Evolutionary conservation across 1,140 invertebrate genomes (phyloP).

Genomic region (Leptestheria dahalacensis): DNA sequence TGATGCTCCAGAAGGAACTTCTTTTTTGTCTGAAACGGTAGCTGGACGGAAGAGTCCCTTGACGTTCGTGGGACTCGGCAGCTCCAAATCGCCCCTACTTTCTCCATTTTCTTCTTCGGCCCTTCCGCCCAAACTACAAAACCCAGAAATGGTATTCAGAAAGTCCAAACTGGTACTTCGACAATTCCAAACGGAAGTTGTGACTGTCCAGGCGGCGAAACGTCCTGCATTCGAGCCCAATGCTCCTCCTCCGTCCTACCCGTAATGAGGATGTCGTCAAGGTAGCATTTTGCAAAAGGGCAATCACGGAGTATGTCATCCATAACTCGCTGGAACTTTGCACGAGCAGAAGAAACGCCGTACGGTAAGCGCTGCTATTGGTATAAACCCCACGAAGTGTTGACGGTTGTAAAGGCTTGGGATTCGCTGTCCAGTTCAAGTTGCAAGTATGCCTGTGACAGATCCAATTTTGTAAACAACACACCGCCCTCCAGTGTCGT

Average conservation of each 20-base stretch:
- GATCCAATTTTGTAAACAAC: background rate
- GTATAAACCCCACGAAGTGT: conserved; percentile 26
- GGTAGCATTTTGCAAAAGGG: conserved; percentile 17
- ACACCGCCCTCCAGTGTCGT: background rate
- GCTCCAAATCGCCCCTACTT: no score
- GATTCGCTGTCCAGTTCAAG: conserved; percentile 4
- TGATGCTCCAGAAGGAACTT: no score
- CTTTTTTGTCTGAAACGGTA: no score
- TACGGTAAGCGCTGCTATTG: conserved; percentile 31
- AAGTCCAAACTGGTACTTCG: conserved; percentile 21
- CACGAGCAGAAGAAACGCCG: conserved; percentile 29
- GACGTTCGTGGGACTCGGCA: no score
- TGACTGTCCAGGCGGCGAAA: conserved; percentile 21
- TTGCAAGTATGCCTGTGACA: background rate
- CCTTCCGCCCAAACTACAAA: conserved; percentile 23
- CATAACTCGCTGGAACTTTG: conserved; percentile 31
- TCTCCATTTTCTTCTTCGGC: no score
- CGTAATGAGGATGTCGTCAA: conserved; percentile 28
- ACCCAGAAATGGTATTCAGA: conserved; percentile 25
- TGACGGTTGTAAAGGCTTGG: background rate
- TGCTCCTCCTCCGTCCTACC: conserved; percentile 21
- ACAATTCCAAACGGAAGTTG: conserved; percentile 20
- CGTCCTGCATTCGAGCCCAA: conserved; percentile 16
- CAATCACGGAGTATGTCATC: conserved; percentile 24
- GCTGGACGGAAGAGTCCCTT: no score